A percentile compares a stretch with the other conserved stretches of the same genome.
Conservation (phyloP, 2,888 invertebrate species). For the Folsomia manolachei region DNA sequence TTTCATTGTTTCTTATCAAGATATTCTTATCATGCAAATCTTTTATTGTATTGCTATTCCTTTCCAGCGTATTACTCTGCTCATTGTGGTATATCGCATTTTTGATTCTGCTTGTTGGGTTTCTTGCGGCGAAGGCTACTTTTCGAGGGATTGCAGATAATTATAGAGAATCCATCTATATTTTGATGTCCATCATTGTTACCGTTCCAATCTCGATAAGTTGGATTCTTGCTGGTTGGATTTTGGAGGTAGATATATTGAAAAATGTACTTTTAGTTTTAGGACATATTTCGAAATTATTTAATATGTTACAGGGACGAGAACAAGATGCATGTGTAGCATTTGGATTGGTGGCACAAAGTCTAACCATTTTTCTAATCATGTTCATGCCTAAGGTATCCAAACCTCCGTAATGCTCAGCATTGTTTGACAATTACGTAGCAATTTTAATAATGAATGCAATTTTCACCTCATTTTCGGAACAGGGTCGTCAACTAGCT, state of each 20-base stretch:
- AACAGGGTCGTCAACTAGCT: conserved; percentile 78
- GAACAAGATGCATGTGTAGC: conserved; percentile 85
- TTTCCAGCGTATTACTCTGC: not conserved
- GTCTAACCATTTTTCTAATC: conserved; percentile 79
- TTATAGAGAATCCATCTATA: conserved; percentile 88
- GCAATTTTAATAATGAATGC: not conserved
- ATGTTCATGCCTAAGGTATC: conserved; percentile 72
- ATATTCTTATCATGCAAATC: no score
- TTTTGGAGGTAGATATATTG: conserved; percentile 43
- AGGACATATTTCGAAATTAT: not conserved
- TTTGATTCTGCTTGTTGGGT: conserved; percentile 77
- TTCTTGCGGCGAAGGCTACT: conserved; percentile 74
- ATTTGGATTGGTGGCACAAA: conserved; percentile 80
- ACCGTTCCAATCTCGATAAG: conserved; percentile 82
- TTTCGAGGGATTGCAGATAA: conserved; percentile 78
- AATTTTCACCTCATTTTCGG: not conserved
- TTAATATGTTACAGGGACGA: conserved; percentile 63
- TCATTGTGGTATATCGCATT: conserved; percentile 67
- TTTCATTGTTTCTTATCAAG: conserved; percentile 72
- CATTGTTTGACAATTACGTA: not conserved
- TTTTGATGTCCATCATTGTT: conserved; percentile 81
- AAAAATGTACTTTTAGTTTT: conserved; percentile 21
- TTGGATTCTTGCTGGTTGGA: conserved; percentile 74
- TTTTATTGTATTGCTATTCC: no score
- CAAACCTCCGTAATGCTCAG: not conserved